Conservation (phyloP, 2,888 invertebrate genomes). For the Tachystola acroxantha region DNA sequence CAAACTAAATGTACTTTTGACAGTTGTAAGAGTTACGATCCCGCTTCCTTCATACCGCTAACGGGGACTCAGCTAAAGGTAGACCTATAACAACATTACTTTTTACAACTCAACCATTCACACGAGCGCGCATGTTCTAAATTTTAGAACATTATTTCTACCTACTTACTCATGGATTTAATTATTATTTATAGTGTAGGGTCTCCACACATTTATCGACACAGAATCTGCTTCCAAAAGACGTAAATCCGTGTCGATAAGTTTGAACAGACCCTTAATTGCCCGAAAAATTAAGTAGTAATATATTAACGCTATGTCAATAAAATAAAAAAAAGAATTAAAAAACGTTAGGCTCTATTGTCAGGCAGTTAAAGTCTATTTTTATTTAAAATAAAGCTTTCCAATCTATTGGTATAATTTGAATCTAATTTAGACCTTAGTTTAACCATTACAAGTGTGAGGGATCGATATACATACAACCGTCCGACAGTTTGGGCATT, state of each 20-base stretch:
- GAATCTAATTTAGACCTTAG: conserved; percentile 10
- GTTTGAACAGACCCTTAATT: too few species aligned
- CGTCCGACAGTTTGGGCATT: not conserved
- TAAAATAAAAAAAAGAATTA: conserved; percentile 16
- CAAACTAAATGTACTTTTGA: too few species aligned
- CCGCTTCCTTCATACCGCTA: too few species aligned
- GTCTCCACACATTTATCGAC: conserved; percentile 4
- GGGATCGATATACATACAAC: not conserved
- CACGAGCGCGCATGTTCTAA: conserved; percentile 44
- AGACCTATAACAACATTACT: too few species aligned
- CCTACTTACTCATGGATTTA: too few species aligned
- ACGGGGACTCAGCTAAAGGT: too few species aligned
- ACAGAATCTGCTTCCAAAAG: too few species aligned
- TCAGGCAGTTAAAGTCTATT: conserved; percentile 34
- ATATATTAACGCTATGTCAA: conserved; percentile 19
- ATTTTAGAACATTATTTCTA: conserved; percentile 63
- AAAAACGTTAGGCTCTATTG: conserved; percentile 36
- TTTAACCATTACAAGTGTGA: not conserved
- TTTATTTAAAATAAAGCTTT: conserved; percentile 44
- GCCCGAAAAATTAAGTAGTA: conserved; percentile 10
- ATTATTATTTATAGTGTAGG: conserved; percentile 24
- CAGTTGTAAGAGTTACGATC: too few species aligned
- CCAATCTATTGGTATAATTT: conserved; percentile 39
- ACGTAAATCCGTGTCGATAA: too few species aligned
- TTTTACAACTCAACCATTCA: conserved; percentile 37